Conservation (phyloP, 92 coral and sea anemone species). For the Epizoanthus rinbou region DNA sequence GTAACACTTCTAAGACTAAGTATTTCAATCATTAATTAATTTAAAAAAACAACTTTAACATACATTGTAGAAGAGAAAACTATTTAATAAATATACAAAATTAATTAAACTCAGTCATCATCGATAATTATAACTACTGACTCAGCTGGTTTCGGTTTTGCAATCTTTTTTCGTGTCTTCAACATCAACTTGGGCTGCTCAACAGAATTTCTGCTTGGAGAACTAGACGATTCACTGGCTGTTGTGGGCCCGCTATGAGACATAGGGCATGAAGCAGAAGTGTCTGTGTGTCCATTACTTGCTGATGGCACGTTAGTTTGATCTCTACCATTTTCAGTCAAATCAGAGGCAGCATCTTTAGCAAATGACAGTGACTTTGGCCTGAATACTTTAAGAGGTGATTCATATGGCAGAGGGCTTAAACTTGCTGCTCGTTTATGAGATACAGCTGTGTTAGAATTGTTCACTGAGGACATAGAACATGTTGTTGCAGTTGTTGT, state of each 20-base stretch:
- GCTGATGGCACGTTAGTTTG: constrained; percentile 17
- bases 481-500: neutral
- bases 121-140: constrained; percentile 25
- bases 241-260: neutral
- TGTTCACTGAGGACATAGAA: neutral
- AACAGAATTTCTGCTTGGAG: neutral
- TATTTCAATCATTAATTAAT: too few relatives aligned
- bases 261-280: neutral
- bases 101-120: too few relatives aligned
- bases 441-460: neutral
- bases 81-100: too few relatives aligned
- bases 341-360: neutral
- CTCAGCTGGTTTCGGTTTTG: neutral
- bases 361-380: neutral
- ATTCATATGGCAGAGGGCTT: neutral
- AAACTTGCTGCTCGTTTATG: constrained; percentile 15
- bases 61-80: too few relatives aligned
- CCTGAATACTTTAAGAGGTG: neutral
- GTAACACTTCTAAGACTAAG: too few relatives aligned
- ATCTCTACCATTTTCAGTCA: neutral
- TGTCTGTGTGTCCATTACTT: neutral
- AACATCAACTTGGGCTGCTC: neutral
- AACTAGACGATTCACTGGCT: neutral
- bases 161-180: neutral
- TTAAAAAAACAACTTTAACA: too few relatives aligned